Base-by-base conservation (phyloP, 2,888 invertebrate genomes). In the Stenurella melanura region DNA sequence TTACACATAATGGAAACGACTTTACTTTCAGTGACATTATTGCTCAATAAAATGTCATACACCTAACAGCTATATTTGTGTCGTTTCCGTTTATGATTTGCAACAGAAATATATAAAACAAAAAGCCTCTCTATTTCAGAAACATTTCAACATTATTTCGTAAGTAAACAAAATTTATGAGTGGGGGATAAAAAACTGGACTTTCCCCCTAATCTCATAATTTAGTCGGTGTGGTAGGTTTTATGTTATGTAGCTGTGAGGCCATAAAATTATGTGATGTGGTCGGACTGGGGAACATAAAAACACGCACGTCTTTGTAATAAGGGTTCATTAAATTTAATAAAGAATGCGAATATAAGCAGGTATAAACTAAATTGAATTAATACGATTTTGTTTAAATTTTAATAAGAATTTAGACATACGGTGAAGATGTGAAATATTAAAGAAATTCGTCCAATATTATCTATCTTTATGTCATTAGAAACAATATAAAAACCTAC, bases 211-310 rank as follows among this genome's bases (percentile, higher is more conserved):
- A 19, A 30, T 42, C 38, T 64, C 19, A 50, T 64, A 38, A 19
- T 64, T 64, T 42, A 64, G 42, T 42, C 42, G 50, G 50, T 19
- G 64, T 38, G 42, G 64, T 30, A 42, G 42, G 18, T 42, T 64
- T 21, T 19, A 42, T 42, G 42, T 50, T 42, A 42, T 64, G 42
- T 64, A 38, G 42, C 42, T 64, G 38, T 18, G 21, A 42, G 42
- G n/a, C 38, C 42, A 64, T 34, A 64, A 64, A 64, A 64, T 64
- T 64, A 64, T 64, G 42, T 64, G 64, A 64, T 18, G 42, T 42
- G 21, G 19, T 38, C 15, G 18, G 15, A 18, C 64, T 42, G 64
- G 64, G 42, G 42, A 50, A 64, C 21, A 42, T 64, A 21, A 64
- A 63, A 21, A 38, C 64, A 15, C 64, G 42, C 64, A 18, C 50